Evolutionary conservation across 2,113 vertebrate genomes (phyloP).

Genomic region (Hyla sarda): DNA sequence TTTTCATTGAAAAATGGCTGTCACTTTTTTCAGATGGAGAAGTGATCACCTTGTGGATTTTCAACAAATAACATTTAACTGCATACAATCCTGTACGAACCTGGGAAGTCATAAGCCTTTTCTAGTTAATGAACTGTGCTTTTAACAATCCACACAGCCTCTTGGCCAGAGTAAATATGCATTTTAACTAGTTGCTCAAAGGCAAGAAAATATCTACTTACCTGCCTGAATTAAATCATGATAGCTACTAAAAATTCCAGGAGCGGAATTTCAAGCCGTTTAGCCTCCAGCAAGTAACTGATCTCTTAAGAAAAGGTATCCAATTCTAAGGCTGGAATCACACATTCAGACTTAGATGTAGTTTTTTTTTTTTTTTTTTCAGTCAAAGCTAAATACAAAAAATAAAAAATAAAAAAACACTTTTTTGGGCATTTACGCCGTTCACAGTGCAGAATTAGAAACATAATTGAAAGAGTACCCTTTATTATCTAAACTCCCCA

Average conservation of each 20-base stretch:
- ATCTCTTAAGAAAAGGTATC: neutral
- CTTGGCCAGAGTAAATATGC: neutral
- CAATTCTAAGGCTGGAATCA: neutral
- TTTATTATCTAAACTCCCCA: too few relatives aligned
- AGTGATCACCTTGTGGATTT: neutral
- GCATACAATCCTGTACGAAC: neutral
- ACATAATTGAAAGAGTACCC: too few relatives aligned
- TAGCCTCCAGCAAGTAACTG: neutral
- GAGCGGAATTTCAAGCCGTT: neutral
- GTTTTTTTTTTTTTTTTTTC: too few relatives aligned
- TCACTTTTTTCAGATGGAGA: too few relatives aligned
- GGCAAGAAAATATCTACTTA: neutral
- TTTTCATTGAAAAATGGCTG: too few relatives aligned
- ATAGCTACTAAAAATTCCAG: constrained; percentile 35
- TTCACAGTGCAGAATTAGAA: too few relatives aligned
- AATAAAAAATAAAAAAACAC: too few relatives aligned
- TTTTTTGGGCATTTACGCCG: too few relatives aligned
- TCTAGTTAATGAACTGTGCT: neutral
- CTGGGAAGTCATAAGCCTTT: neutral
- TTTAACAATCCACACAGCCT: neutral
- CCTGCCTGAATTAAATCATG: neutral
- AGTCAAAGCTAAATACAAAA: too few relatives aligned
- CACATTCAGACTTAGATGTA: neutral
- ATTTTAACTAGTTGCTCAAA: constrained; percentile 26
- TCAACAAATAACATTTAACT: too few relatives aligned